Base-by-base conservation (phyloP, 2,113 vertebrate genomes). In the Anguilla japonica region DNA sequence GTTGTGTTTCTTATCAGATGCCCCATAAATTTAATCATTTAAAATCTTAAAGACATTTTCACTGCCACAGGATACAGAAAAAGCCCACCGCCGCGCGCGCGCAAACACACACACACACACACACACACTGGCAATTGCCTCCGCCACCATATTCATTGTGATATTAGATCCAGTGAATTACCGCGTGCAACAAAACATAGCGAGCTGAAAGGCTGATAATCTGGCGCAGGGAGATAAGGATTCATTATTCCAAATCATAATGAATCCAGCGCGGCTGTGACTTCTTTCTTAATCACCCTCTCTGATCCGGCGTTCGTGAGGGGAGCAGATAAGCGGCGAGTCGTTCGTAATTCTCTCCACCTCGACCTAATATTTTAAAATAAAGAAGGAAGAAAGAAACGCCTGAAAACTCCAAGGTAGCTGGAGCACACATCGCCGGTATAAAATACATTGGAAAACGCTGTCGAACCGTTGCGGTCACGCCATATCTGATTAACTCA, bases 121-220 rank as follows among this genome's bases (percentile, higher is more conserved):
- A 92, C 94, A 95, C 96, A 95, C 34, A 94, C 95, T 94, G 95
- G 97, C 97, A 97, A 98, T 98, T 97, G 96, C 96, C 96, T 96
- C 95, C 95, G 94, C 96, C 97, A 99, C 99, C 98, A 98, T 97
- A 99, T 99, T 99, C 98, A 99, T 99, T 99, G 98, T 99, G 98
- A 99, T 99, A 99, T 99, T 99, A 98, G 98, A 99, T 99, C 98
- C 98, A 99, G 98, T 99, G 99, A 99, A 99, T 99, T 99, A 99
- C 98, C 97, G 97, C 97, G 96, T 98, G 98, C 97, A 99, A 99
- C 98, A 99, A 99, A 99, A 99, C 98, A 99, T 97, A 96, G 98
- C 96, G 96, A 96, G 97, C 97, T 98, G 98, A 99, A 99, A 99
- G 97, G 98, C 97, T 97, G 98, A 99, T 99, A 98, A 99, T 99